Base-by-base conservation (phyloP, 2,888 invertebrate genomes). In the Onthophagus sagittarius region DNA sequence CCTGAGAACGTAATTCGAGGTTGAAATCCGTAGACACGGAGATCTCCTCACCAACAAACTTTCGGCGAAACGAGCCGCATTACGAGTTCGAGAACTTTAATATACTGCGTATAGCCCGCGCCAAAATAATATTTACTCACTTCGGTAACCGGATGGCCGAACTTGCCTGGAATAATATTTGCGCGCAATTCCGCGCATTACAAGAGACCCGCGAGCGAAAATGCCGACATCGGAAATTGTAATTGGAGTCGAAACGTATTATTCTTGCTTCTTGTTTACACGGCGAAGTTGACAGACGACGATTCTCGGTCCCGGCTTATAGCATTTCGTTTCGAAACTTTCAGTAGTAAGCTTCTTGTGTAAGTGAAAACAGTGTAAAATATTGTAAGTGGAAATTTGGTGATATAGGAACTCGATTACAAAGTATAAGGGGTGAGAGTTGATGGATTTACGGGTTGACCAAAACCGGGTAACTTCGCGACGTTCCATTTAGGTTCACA, bases 131-230 rank as follows among this genome's bases (percentile, higher is more conserved):
- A 72, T 72, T 72, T 69, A 69, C 72, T 62, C 72, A 72, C 7
- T 62, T 69, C 69, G 62, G 62, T 53, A 69, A 62, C 72, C 62
- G 33, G 32, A 69, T 39, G 11, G 62, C 72, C 67, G 39, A 62
- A 69, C 64, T 72, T 72, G 14, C 64, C 74, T 73, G 73, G 73
- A 76, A 76, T 76, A 76, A 76, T 73, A 76, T 76, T 76, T 76
- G 70, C 72, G 53, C 73, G 72, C 73, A 76, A 74, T 76, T 75
- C 69, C 14, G 39, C 63, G 64, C 15, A 62, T 71, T 39, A 53
- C 71, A 64, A 53, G 39, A 53, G 15, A 7, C 64, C 64, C 23
- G 13, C 23, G 23, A 14, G 64, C 64, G 64, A 64, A 64, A 64
- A 64, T 64, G 64, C 64, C 64, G 64, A 64, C 64, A 64, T 64